Percentiles rank a stretch among this genome's conserved stretches.
Evolutionary conservation across 2,888 invertebrate species (phyloP).

Genomic region (Tetrapedia diversipes): DNA sequence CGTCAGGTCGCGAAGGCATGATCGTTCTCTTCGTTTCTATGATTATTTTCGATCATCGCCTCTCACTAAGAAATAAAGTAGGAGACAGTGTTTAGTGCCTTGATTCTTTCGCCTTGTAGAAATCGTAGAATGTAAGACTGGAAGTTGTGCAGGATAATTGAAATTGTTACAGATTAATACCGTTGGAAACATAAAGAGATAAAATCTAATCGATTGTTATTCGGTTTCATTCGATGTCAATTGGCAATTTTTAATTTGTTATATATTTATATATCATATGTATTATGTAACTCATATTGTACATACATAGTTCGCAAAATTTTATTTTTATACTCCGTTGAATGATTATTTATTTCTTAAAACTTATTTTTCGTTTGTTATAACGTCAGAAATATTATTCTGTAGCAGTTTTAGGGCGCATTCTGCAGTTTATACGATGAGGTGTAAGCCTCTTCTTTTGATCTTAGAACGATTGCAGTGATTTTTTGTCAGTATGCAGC

Average conservation of each 20-base stretch:
- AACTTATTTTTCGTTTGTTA: background rate
- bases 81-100: slow-evolving; percentile 42
- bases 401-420: background rate
- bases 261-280: no score
- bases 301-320: no score
- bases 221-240: background rate
- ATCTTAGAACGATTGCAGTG: background rate
- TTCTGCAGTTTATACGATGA: background rate
- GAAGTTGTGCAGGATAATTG: slow-evolving; percentile 13
- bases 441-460: background rate
- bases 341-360: no score
- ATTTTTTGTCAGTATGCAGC: background rate
- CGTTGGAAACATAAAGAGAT: background rate
- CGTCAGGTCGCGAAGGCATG: background rate
- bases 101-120: slow-evolving; percentile 40
- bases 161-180: background rate
- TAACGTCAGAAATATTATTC: background rate
- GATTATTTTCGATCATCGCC: slow-evolving; percentile 16
- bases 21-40: slow-evolving; percentile 7
- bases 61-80: no score
- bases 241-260: background rate
- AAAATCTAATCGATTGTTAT: background rate
- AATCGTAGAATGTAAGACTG: slow-evolving; percentile 39
- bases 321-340: no score
- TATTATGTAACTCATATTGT: no score